Evolutionary conservation across 2,888 invertebrate genomes (phyloP).

Genomic region (Drosophila sordidapex): DNA sequence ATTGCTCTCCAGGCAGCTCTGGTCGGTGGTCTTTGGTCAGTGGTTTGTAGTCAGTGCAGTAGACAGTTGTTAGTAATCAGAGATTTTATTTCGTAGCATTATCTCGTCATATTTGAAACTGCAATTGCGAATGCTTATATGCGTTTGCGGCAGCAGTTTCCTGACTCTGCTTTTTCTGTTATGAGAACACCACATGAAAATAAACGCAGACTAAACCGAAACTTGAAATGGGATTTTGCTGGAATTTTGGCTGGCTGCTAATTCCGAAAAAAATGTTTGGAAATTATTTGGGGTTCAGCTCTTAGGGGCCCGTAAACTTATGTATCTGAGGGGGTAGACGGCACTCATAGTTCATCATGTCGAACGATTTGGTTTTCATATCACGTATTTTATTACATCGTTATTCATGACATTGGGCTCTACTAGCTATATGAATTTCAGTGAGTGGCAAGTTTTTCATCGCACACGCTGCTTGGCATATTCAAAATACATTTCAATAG

Average conservation of each 20-base stretch:
- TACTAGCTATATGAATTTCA: slow-evolving; percentile 48
- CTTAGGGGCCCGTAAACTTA: slow-evolving; percentile 10
- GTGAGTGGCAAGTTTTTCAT: slow-evolving; percentile 55
- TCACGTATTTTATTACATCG: slow-evolving; percentile 81
- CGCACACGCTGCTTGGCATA: slow-evolving; percentile 45
- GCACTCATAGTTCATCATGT: slow-evolving; percentile 72
- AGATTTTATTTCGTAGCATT: slow-evolving; percentile 59
- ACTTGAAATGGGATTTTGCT: slow-evolving; percentile 18
- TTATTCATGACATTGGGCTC: slow-evolving; percentile 73
- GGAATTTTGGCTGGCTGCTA: slow-evolving; percentile 51
- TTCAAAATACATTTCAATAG: slow-evolving; percentile 78
- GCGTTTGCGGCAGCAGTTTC: slow-evolving; percentile 18
- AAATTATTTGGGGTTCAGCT: slow-evolving; percentile 35
- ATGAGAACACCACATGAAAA: slow-evolving; percentile 26
- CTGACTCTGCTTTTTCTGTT: background rate
- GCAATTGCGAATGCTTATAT: slow-evolving; percentile 33
- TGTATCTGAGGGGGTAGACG: slow-evolving; percentile 24
- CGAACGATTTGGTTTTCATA: slow-evolving; percentile 64
- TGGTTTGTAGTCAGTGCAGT: slow-evolving; percentile 16
- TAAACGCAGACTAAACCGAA: slow-evolving; percentile 28
- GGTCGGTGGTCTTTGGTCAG: slow-evolving; percentile 16
- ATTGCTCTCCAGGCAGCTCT: slow-evolving; percentile 5
- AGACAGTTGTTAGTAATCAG: slow-evolving; percentile 15
- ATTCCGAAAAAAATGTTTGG: slow-evolving; percentile 61
- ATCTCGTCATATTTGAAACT: slow-evolving; percentile 60